Percentiles rank a stretch among this genome's conserved stretches.
phyloP scores from a whole-genome alignment of 2,888 invertebrate species.

The Caenorhabditis angaria region DNA sequence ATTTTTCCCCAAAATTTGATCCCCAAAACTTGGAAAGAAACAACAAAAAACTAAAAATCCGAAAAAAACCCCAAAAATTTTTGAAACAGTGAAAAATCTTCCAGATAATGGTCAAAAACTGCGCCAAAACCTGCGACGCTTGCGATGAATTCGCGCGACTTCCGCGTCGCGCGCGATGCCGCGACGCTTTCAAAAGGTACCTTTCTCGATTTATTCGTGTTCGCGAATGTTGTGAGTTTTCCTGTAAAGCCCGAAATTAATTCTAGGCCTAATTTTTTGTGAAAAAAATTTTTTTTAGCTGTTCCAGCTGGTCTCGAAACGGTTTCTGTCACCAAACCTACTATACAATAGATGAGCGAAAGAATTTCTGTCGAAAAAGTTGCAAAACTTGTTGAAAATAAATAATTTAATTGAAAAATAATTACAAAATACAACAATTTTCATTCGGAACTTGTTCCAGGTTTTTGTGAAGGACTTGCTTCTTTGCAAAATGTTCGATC shows the following conservation, averaged over 20 bases:
- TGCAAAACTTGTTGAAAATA: slow-evolving; percentile 21
- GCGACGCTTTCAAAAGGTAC: slow-evolving; percentile 37
- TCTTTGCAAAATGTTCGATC: slow-evolving; percentile 6
- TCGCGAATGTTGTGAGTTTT: slow-evolving; percentile 12
- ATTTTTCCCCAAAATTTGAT: no score
- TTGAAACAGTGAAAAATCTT: no score
- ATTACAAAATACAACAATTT: neutral
- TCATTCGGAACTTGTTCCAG: slow-evolving; percentile 19
- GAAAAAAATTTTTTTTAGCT: slow-evolving; percentile 24
- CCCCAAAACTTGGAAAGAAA: no score
- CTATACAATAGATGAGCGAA: slow-evolving; percentile 36
- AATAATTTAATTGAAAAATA: slow-evolving; percentile 5
- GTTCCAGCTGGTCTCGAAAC: slow-evolving; percentile 32
- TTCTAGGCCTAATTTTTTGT: no score
- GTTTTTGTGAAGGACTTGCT: slow-evolving; percentile 15
- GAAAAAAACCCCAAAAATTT: no score
- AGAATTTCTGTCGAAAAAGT: slow-evolving; percentile 32
- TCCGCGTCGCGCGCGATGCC: slow-evolving; percentile 24
- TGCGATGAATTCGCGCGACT: slow-evolving; percentile 29
- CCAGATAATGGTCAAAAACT: slow-evolving; percentile 40
- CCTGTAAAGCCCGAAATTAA: neutral
- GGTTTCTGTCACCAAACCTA: slow-evolving; percentile 40
- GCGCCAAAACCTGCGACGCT: slow-evolving; percentile 31
- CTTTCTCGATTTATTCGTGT: slow-evolving; percentile 7
- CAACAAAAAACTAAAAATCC: no score